Percentiles rank a stretch among this genome's conserved stretches.
These are phyloP conservation scores for Trogon melanurus DNA, from an alignment of 2,113 vertebrate genomes.

Conservation along the genomic window DNA sequence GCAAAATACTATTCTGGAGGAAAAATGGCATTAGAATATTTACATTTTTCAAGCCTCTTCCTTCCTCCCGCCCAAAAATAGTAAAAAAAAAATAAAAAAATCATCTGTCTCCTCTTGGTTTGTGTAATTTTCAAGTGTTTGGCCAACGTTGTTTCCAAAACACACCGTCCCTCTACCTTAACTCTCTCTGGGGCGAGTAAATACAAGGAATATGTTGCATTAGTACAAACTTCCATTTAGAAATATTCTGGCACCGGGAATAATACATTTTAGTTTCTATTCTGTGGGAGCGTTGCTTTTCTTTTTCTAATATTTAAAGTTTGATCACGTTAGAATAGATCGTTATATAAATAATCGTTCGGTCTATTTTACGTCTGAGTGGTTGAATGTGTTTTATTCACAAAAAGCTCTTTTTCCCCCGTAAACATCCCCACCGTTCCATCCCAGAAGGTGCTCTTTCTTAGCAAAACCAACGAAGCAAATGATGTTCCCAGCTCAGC, in stretches of 20 bases:
- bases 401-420: background rate
- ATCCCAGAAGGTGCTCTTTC: constrained; percentile 35
- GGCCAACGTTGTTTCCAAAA: constrained; percentile 5
- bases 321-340: background rate
- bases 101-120: constrained; percentile 19
- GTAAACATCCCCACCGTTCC: constrained; percentile 14
- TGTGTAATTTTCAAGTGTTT: constrained; percentile 18
- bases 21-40: constrained; percentile 51
- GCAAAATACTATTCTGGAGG: constrained; percentile 14
- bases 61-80: constrained; percentile 60
- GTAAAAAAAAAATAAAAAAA: background rate
- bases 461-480: constrained; percentile 31
- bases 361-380: constrained; percentile 35
- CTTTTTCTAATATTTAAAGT: background rate
- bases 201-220: background rate
- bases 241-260: background rate
- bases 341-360: background rate
- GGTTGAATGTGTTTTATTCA: background rate
- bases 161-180: background rate
- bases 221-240: background rate
- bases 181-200: background rate
- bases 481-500: constrained; percentile 45
- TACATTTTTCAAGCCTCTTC: constrained; percentile 63
- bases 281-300: background rate
- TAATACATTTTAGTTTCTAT: background rate